Evolutionary conservation across 2,888 invertebrate species (phyloP).

Genomic region (Branchinecta sandiegonensis): DNA sequence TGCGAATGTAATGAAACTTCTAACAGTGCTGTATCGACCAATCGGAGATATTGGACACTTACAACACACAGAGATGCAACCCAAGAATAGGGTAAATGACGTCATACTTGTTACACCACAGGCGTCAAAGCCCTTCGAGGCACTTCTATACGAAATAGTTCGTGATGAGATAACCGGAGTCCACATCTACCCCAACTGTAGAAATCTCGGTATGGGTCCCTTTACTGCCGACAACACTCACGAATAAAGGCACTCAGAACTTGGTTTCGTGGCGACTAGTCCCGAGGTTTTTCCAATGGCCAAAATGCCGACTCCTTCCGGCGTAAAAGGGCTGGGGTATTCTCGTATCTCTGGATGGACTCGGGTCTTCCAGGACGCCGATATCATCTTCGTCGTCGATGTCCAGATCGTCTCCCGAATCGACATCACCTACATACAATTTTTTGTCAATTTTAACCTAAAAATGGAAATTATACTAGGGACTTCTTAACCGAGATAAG

Average conservation of each 20-base stretch:
- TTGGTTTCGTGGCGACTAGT: constrained; percentile 24
- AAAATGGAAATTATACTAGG: not conserved
- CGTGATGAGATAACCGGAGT: too few species aligned
- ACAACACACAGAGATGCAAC: too few species aligned
- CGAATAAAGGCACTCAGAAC: constrained; percentile 9
- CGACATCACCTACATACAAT: constrained; percentile 51
- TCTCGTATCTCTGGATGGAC: constrained; percentile 4
- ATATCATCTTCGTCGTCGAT: constrained; percentile 21
- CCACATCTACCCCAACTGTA: too few species aligned
- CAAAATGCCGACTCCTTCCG: not conserved
- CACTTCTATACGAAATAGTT: too few species aligned
- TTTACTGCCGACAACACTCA: too few species aligned
- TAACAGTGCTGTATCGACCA: too few species aligned
- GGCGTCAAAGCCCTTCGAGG: too few species aligned
- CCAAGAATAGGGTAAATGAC: too few species aligned
- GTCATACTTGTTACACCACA: too few species aligned
- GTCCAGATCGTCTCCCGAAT: constrained; percentile 56
- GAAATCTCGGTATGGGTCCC: too few species aligned
- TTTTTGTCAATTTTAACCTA: not conserved
- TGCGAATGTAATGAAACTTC: too few species aligned
- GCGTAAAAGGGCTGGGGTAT: not conserved
- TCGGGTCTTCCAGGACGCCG: not conserved
- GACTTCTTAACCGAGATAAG: not conserved
- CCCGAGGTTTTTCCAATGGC: constrained; percentile 14
- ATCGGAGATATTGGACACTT: too few species aligned